Base-by-base conservation (phyloP, 1,140 invertebrate genomes). In the Oreohelix idahoensis region DNA sequence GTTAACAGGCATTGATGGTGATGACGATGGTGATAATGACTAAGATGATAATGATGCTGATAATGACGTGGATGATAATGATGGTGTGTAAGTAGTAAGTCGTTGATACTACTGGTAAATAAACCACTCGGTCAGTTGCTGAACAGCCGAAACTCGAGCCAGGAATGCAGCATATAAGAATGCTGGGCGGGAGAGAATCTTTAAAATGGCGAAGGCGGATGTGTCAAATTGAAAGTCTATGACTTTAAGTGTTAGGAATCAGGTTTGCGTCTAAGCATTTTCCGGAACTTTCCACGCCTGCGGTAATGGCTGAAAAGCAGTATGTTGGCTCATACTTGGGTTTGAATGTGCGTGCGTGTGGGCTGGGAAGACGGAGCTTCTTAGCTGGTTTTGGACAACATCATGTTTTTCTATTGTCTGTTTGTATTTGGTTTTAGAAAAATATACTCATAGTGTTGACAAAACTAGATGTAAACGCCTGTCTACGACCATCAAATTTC, bases 221-320 rank as follows among this genome's bases (percentile, higher is more conserved):
- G 38, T 73, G 71, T 73, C 71, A 73, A 73, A 42, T 73, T 73
- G 71, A 42, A 36, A 73, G 4, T 42, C n/a, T 38, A 17, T 42
- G 71, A 32, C 71, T 71, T 73, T 73, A 73, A 73, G 71, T 73
- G 71, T 11, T 45, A 42, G 71, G 71, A 73, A 42, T 73, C 42
- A 42, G 63, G 23, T 23, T 66, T 66, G 63, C 42, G 42, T 45
- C 15, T 45, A 5, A 15, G 42, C 42, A 45, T 45, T 45, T 45
- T 45, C 15, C 42, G 5, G 15, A 45, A 45, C 42, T 45, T n/a
- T 45, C 42, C 42, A 45, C 5, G 15, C 42, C 42, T 45, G 42
- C 5, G 42, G 42, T 45, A 45, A 45, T 8, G 5, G 42, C 15
- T 45, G 42, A 45, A 45, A 45, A 15, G 15, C 42, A 45, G 42